phyloP scores from a whole-genome alignment of 2,113 vertebrate genomes.

The Corythaeola cristata region DNA sequence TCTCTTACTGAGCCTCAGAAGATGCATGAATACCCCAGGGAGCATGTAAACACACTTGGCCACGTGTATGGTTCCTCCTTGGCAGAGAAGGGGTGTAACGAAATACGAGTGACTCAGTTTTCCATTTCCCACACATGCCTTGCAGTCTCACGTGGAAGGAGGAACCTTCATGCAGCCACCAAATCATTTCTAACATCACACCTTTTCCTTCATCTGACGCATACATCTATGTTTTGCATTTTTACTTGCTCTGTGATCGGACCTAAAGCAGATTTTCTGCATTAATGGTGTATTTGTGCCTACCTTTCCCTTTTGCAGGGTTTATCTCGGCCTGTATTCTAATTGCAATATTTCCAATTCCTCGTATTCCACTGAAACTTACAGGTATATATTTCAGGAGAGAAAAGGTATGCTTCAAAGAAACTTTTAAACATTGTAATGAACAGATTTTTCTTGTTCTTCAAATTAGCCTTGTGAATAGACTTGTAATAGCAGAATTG shows the following conservation, averaged over 20 bases:
- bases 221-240: not conserved
- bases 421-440: not conserved
- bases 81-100: not conserved
- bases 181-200: not conserved
- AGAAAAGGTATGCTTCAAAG: slow-evolving; percentile 12
- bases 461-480: slow-evolving; percentile 51
- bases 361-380: not conserved
- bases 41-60: not conserved
- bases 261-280: rapidly evolving
- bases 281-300: rapidly evolving
- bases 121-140: not conserved
- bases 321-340: not conserved
- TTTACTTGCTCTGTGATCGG: not conserved
- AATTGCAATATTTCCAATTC: not conserved
- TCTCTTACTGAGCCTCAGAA: not conserved
- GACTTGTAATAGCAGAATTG: slow-evolving; percentile 60
- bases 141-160: not conserved
- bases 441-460: not conserved
- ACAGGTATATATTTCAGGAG: not conserved
- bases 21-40: not conserved
- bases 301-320: not conserved
- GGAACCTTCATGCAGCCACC: not conserved
- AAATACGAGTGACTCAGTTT: not conserved
- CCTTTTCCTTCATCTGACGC: not conserved
- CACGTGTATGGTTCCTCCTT: not conserved